Conservation (phyloP, 2,797 vertebrate species). For the Chaetophractus vellerosus region DNA sequence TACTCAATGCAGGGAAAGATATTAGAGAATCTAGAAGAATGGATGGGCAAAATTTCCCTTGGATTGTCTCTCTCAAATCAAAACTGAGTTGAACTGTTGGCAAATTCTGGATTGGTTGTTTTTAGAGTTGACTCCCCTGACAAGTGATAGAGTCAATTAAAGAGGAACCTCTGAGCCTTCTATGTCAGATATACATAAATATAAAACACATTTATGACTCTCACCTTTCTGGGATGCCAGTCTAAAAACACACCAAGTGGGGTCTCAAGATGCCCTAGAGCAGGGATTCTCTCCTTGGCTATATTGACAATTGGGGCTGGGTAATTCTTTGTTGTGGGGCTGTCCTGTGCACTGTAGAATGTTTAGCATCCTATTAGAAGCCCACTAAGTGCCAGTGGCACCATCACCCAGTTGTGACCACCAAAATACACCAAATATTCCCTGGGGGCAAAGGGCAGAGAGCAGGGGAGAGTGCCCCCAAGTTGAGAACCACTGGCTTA, state of each 20-base stretch:
- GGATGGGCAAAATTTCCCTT: neutral
- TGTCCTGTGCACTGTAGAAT: rapidly evolving
- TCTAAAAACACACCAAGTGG: neutral
- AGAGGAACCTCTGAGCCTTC: neutral
- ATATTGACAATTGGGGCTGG: neutral
- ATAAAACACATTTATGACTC: neutral
- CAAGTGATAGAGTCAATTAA: neutral
- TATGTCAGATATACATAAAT: neutral
- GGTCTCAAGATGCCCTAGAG: neutral
- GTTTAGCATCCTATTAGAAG: neutral
- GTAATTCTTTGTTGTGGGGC: neutral
- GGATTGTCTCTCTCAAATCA: neutral
- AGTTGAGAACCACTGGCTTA: neutral
- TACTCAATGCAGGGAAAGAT: neutral
- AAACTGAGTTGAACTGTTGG: slow-evolving; percentile 31
- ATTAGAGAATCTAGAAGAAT: slow-evolving; percentile 6
- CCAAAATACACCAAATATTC: neutral
- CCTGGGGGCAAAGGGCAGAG: neutral
- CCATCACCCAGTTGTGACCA: neutral
- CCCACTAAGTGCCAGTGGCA: neutral
- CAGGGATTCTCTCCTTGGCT: neutral
- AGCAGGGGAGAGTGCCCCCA: neutral
- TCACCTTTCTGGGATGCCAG: neutral
- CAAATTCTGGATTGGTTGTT: neutral
- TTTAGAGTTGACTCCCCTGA: neutral